Evolutionary conservation across 2,888 invertebrate genomes (phyloP).

Genomic region (Agriopis aurantiaria): DNA sequence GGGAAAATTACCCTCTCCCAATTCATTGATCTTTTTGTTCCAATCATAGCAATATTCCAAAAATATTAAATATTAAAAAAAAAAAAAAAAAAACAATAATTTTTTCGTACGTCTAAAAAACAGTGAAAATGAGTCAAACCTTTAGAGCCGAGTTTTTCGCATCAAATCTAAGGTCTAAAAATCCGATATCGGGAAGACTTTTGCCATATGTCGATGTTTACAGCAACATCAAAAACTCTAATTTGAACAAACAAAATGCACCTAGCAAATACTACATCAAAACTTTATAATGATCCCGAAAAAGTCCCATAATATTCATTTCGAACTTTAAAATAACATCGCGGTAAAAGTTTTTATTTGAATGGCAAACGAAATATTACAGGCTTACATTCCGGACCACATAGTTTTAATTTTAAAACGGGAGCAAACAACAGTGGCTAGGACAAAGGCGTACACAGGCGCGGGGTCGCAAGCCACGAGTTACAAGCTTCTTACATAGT

Average conservation of each 20-base stretch:
- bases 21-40: too few species aligned
- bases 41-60: too few species aligned
- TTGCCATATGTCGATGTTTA: too few species aligned
- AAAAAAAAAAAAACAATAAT: too few species aligned
- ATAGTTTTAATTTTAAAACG: conserved; percentile 85
- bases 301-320: conserved; percentile 16
- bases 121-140: too few species aligned
- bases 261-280: background rate
- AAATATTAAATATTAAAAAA: too few species aligned
- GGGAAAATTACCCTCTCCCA: too few species aligned
- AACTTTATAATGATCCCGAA: conserved; percentile 8
- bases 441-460: conserved; percentile 75
- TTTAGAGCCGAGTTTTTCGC: too few species aligned
- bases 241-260: background rate
- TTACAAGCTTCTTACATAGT: background rate
- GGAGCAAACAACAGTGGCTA: conserved; percentile 77
- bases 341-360: conserved; percentile 37
- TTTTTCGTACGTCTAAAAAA: too few species aligned
- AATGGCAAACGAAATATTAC: conserved; percentile 49
- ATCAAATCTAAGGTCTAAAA: too few species aligned
- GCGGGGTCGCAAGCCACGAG: conserved; percentile 33
- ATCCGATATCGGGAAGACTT: too few species aligned
- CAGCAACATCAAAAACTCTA: too few species aligned
- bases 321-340: conserved; percentile 35
- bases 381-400: conserved; percentile 73